Base-by-base conservation (phyloP, 2,888 invertebrate species). In the Ichneumoninae sp. region DNA sequence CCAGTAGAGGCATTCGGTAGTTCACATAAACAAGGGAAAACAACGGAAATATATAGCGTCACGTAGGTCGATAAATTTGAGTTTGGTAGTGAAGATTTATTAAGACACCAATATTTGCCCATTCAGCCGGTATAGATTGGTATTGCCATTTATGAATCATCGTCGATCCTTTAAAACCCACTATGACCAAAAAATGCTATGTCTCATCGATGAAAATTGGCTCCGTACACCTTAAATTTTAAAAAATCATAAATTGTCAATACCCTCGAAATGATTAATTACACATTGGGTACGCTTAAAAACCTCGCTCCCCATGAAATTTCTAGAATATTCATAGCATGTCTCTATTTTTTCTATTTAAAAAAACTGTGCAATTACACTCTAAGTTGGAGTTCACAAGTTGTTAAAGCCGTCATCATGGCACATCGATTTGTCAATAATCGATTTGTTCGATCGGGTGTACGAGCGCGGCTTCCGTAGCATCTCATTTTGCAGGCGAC, bases 401-500 rank as follows among this genome's bases (percentile, higher is more conserved):
- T 54, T 36, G 16, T 47, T 47, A 26, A 40, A 33, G 22, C 16
- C 8, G 26, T 40, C 54, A 13, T 19, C 6, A 62, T 30, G n/a
- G n/a, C 19, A 40, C 4, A 50, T 54, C 44, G 79, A 70, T 70
- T 26, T 16, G 44, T 70, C 26, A 33, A 10, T 50, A 54, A 79
- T 62, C 50, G 36, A 72, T 77, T 54, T 22, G n/a, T 68, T 62
- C 72, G 52, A 82, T 82, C 47, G 30, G 50, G 40, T 68, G 68
- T 50, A 62, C 50, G 82, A 72, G 72, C 68, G 69, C 52, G 33
- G 40, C 52, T 60, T 54, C 54, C 13, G 7, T 72, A 40, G 22
- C 30, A 26, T 57, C 19, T 57, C 47, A 30, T 40, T 16, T 69
- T 33, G 68, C 70, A 16, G 44, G 19, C 57, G 77, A 69, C 80